Conservation (phyloP, 2,113 vertebrate species). For the Antigone vipio region DNA sequence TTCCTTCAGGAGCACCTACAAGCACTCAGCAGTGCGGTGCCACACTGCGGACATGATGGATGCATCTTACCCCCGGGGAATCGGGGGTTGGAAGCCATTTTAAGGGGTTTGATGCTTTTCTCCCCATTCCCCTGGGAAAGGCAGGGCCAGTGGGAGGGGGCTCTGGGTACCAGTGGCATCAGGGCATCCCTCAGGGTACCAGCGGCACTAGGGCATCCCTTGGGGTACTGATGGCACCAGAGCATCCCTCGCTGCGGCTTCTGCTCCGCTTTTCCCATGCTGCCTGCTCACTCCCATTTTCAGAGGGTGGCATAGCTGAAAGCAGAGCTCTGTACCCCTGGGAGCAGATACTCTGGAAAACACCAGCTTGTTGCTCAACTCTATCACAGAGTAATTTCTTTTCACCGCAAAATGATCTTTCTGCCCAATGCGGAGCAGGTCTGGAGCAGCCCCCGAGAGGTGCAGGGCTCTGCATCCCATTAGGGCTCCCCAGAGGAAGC, state of each 20-base stretch:
- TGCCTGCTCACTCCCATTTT: neutral
- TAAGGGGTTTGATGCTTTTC: neutral
- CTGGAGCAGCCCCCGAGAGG: constrained; percentile 1
- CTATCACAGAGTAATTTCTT: neutral
- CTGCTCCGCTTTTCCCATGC: neutral
- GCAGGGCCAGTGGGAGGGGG: neutral
- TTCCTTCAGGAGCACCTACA: neutral
- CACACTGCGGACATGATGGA: rapidly evolving
- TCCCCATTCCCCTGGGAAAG: neutral
- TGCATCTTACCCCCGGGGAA: rapidly evolving
- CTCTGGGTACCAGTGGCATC: neutral
- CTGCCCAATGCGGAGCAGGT: neutral
- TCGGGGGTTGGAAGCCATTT: rapidly evolving
- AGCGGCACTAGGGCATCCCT: neutral
- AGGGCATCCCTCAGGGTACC: neutral
- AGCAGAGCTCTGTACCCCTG: neutral
- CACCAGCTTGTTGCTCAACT: neutral
- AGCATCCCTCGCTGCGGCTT: neutral
- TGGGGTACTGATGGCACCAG: neutral
- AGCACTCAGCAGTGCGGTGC: rapidly evolving
- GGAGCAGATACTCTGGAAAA: neutral
- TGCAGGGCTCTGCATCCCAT: constrained; percentile 33
- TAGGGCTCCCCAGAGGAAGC: constrained; percentile 13
- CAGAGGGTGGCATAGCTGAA: neutral
- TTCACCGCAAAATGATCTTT: neutral